Evolutionary conservation across 1,140 invertebrate species (phyloP).

Genomic region (Scaptomyza graminum): DNA sequence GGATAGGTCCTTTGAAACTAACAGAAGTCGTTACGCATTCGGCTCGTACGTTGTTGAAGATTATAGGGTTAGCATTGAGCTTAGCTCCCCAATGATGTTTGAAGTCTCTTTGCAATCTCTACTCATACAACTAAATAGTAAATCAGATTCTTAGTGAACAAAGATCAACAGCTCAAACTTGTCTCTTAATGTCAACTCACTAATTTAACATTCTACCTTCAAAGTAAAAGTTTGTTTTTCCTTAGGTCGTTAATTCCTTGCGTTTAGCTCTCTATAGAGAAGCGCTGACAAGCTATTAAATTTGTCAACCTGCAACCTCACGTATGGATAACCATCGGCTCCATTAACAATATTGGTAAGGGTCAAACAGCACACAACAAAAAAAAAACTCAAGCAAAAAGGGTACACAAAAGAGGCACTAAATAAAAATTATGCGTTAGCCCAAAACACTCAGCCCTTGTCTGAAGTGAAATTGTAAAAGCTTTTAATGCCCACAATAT

Average conservation of each 20-base stretch:
- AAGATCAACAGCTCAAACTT: too few species aligned
- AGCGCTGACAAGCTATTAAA: slow-evolving; percentile 55
- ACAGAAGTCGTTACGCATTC: background rate
- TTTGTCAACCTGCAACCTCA: slow-evolving; percentile 46
- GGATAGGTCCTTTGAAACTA: background rate
- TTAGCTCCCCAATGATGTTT: too few species aligned
- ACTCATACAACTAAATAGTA: too few species aligned
- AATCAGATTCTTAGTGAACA: too few species aligned
- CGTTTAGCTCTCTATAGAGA: background rate
- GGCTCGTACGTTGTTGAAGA: background rate
- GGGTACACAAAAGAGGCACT: slow-evolving; percentile 60
- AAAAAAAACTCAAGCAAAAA: slow-evolving; percentile 11
- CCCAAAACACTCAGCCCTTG: slow-evolving; percentile 32
- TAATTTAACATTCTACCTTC: too few species aligned
- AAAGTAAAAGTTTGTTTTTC: too few species aligned
- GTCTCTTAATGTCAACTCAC: too few species aligned
- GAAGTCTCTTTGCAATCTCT: too few species aligned
- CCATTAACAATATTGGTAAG: slow-evolving; percentile 76
- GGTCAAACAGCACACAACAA: background rate
- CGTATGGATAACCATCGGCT: slow-evolving; percentile 67
- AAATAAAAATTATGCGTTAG: slow-evolving; percentile 75
- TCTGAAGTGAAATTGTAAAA: slow-evolving; percentile 66
- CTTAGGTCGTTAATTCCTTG: too few species aligned
- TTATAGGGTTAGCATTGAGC: too few species aligned
- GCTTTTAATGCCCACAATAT: slow-evolving; percentile 71